A percentile compares a stretch with the other conserved stretches of the same genome.
Evolutionary conservation across 2,888 invertebrate species (phyloP).

Genomic region (Ichneumon xanthorius): DNA sequence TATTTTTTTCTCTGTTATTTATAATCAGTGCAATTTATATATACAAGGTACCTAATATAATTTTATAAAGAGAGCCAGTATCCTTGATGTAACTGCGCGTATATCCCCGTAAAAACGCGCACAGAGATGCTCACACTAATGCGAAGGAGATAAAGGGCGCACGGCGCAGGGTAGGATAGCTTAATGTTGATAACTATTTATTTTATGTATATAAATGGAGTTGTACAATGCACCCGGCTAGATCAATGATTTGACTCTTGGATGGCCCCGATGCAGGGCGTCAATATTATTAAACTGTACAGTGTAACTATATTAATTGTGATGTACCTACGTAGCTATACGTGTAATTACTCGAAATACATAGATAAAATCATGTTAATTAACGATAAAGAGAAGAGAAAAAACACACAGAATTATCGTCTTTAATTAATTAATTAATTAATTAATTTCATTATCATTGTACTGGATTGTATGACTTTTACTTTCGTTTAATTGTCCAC

Average conservation of each 20-base stretch:
- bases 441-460: conserved; percentile 65
- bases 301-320: conserved; percentile 85
- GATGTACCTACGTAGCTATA: conserved; percentile 83
- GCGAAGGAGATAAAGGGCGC: conserved; percentile 55
- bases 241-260: conserved; percentile 62
- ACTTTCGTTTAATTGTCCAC: conserved; percentile 53
- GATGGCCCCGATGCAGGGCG: conserved; percentile 42
- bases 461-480: conserved; percentile 57
- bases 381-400: conserved; percentile 14
- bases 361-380: conserved; percentile 43
- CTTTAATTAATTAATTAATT: conserved; percentile 70
- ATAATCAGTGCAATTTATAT: conserved; percentile 83
- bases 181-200: conserved; percentile 85
- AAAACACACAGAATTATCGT: conserved; percentile 67
- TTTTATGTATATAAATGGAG: conserved; percentile 84
- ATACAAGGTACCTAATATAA: conserved; percentile 84
- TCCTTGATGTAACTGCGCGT: conserved; percentile 80
- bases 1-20: conserved; percentile 76
- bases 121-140: conserved; percentile 42
- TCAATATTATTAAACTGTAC: conserved; percentile 79
- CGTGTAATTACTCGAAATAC: conserved; percentile 74
- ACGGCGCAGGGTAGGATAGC: conserved; percentile 79
- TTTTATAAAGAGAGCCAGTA: conserved; percentile 85
- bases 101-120: conserved; percentile 59
- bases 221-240: conserved; percentile 81